Evolutionary conservation across 23 tunicate genomes (phyloP).

Genomic region (Botrylloides violaceus): DNA sequence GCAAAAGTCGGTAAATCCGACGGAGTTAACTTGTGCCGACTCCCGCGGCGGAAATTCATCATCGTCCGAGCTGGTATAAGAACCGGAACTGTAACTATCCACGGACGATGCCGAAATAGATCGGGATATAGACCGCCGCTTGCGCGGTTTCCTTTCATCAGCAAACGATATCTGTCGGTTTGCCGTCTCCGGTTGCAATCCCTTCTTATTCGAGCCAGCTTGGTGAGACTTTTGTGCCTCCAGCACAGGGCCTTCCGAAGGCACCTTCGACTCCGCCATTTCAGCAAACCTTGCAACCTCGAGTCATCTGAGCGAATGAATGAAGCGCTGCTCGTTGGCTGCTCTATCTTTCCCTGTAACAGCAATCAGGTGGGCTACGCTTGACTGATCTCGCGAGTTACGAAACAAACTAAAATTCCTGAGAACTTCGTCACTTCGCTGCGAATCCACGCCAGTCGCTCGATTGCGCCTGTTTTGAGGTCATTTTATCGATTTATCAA

Average conservation of each 20-base stretch:
- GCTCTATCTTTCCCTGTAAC: too few species aligned
- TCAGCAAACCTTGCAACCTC: too few species aligned
- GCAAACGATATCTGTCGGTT: constrained; percentile 93
- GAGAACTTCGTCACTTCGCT: background rate
- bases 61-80: constrained; percentile 84
- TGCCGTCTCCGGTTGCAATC: constrained; percentile 87
- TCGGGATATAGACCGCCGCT: constrained; percentile 93
- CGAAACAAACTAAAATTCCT: background rate
- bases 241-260: constrained; percentile 32
- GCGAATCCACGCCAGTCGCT: too few species aligned
- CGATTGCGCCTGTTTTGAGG: too few species aligned
- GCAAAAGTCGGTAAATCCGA: constrained; percentile 81
- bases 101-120: constrained; percentile 91
- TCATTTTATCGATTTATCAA: too few species aligned
- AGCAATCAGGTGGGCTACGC: constrained; percentile 1
- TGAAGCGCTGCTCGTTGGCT: too few species aligned
- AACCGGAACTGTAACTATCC: constrained; percentile 93
- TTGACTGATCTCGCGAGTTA: background rate
- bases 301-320: too few species aligned
- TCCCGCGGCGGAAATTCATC: constrained; percentile 71
- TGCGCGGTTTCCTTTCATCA: constrained; percentile 76
- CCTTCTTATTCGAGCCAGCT: constrained; percentile 63
- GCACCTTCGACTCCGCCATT: background rate
- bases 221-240: constrained; percentile 93
- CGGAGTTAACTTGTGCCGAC: constrained; percentile 40